A percentile compares a stretch with the other conserved stretches of the same genome.
Conservation (phyloP, 2,113 vertebrate genomes). For the Zeus faber region DNA sequence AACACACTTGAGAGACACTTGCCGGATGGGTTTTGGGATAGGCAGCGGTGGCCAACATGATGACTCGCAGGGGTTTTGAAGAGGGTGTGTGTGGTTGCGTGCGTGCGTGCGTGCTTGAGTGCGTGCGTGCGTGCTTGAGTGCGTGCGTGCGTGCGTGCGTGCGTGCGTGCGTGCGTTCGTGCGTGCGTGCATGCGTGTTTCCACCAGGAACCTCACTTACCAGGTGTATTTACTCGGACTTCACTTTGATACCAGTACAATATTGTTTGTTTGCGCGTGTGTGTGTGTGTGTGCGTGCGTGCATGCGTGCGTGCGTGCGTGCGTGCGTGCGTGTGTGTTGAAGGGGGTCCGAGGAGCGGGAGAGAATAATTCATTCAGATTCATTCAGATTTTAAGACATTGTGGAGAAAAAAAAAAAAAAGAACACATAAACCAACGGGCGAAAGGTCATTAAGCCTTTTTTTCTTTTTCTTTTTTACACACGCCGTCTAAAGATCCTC, state of each 20-base stretch:
- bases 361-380: too few species aligned
- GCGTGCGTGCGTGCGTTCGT: background rate
- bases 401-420: background rate
- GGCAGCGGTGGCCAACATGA: background rate
- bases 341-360: too few species aligned
- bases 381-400: too few species aligned
- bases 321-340: too few species aligned
- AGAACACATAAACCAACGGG: background rate
- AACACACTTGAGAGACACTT: slow-evolving; percentile 21
- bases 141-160: slow-evolving; percentile 1
- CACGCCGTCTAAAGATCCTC: background rate
- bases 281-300: too few species aligned
- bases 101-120: background rate
- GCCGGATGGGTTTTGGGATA: slow-evolving; percentile 35
- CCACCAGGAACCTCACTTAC: background rate
- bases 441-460: background rate
- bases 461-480: too few species aligned
- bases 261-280: too few species aligned
- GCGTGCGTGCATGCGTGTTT: background rate
- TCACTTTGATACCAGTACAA: too few species aligned
- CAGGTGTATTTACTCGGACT: too few species aligned
- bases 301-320: too few species aligned
- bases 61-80: slow-evolving; percentile 9
- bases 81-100: background rate
- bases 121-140: background rate